phyloP scores from a whole-genome alignment of 2,113 vertebrate genomes.

The Oreochromis aureus region DNA sequence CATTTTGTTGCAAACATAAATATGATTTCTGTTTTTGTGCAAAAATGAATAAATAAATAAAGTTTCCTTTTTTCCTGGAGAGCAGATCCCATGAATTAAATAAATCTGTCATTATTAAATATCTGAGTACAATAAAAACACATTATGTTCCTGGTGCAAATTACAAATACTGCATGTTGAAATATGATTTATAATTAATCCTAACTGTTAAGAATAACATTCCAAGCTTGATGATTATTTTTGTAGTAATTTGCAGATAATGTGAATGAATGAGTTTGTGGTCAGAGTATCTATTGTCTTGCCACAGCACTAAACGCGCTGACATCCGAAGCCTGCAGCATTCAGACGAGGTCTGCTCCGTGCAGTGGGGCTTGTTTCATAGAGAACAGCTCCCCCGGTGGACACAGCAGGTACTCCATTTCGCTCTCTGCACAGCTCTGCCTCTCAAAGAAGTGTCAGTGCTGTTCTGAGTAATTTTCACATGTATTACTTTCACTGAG shows the following conservation, averaged over 20 bases:
- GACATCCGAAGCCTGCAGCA: not conserved
- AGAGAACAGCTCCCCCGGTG: conserved; percentile 62
- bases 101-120: not conserved
- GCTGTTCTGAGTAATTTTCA: not conserved
- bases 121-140: not conserved
- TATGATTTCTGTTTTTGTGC: not conserved
- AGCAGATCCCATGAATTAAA: not conserved
- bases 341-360: not conserved
- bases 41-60: not conserved
- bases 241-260: not conserved
- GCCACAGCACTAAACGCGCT: not conserved
- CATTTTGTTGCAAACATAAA: not conserved
- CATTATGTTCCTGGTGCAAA: not conserved
- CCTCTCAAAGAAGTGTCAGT: not conserved
- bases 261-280: not conserved
- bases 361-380: not conserved
- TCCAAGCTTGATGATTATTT: not conserved
- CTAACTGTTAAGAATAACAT: not conserved
- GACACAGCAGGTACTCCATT: not conserved
- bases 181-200: not conserved
- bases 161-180: not conserved
- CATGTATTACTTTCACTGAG: not conserved
- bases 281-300: not conserved
- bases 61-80: fast-evolving
- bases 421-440: not conserved